Base-by-base conservation (phyloP, 2,888 invertebrate genomes). In the Sminthurinus aureus region DNA sequence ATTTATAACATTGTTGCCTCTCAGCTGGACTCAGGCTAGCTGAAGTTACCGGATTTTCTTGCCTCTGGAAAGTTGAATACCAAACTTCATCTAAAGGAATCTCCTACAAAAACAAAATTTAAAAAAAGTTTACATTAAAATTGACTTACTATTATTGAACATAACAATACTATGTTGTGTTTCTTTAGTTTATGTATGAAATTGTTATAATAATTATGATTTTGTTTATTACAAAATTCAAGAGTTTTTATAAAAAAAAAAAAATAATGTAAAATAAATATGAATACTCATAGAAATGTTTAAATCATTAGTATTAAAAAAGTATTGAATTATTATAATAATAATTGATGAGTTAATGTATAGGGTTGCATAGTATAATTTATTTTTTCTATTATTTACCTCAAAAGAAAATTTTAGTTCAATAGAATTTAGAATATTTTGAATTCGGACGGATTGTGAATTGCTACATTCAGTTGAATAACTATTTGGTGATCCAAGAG, bases 41-140 rank as follows among this genome's bases (percentile, higher is more conserved):
- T 76, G 82, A 80, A 78, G 82, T 64, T 26, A 75, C 75, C 74
- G 87, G 85, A 80, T 93, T 92, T 89, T 96, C 95, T 89, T 95
- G 95, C 0, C 96, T 92, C 86, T 93, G 92, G 89, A 95, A 96
- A 0, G 95, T 94, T 86, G 93, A 93, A 89, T 93, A 95, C 96
- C 96, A 96, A 0, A 94, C 93, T 89, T 95, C 95, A 26, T 93
- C 93, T 64, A 91, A 91, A 0, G 96, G 96, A 84, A 95, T 91
- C 15, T 83, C 82, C 87, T 88, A 73, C 3, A 80, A 51, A 79
- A 71, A 80, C 9, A 74, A 64, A 66, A 58, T 52, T 3, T 8
- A 52, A 22, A 52, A 1, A 52, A 51, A 52, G 9, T 2, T 38
- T 38, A 38, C 38, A 38, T 38, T 38, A 38, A 38, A 38, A 38